Percentiles rank a stretch among this genome's conserved stretches.
Evolutionary conservation across 2,888 invertebrate genomes (phyloP).

Genomic region (Drosophila prostipennis): DNA sequence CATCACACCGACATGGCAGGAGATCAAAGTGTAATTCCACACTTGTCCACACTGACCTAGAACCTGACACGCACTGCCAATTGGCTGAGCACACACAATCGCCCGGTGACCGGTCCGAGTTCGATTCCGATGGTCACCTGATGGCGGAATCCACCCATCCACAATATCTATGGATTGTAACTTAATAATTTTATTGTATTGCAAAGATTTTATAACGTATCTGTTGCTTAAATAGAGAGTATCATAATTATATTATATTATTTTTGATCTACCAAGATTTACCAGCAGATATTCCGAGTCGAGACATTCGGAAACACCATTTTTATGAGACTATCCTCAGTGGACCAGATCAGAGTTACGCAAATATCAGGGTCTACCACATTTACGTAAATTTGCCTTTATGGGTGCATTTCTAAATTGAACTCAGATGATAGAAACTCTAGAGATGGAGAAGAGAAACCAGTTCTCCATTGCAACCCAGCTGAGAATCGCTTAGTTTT

Average conservation of each 20-base stretch:
- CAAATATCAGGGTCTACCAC: slow-evolving; percentile 26
- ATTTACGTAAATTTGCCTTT: slow-evolving; percentile 5
- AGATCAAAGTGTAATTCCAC: slow-evolving; percentile 22
- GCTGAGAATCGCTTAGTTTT: slow-evolving; percentile 14
- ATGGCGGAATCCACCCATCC: neutral
- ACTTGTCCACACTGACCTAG: slow-evolving; percentile 18
- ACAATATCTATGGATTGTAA: no score
- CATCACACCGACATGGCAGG: neutral
- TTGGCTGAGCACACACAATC: slow-evolving; percentile 1
- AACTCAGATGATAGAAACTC: slow-evolving; percentile 6
- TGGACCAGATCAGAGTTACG: neutral
- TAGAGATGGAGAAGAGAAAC: slow-evolving; percentile 8
- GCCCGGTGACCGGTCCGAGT: slow-evolving; percentile 1
- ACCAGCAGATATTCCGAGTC: no score
- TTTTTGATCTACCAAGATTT: no score
- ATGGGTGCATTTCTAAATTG: slow-evolving; percentile 1
- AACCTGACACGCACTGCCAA: slow-evolving; percentile 10
- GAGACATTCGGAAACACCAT: neutral
- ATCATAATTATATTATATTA: no score
- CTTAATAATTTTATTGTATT: no score
- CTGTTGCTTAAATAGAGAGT: no score
- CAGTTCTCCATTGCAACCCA: slow-evolving; percentile 26
- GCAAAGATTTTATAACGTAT: no score
- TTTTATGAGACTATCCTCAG: neutral
- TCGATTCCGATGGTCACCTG: slow-evolving; percentile 9